phyloP scores from a whole-genome alignment of 2,888 invertebrate genomes.

The Drosophila diplacantha region DNA sequence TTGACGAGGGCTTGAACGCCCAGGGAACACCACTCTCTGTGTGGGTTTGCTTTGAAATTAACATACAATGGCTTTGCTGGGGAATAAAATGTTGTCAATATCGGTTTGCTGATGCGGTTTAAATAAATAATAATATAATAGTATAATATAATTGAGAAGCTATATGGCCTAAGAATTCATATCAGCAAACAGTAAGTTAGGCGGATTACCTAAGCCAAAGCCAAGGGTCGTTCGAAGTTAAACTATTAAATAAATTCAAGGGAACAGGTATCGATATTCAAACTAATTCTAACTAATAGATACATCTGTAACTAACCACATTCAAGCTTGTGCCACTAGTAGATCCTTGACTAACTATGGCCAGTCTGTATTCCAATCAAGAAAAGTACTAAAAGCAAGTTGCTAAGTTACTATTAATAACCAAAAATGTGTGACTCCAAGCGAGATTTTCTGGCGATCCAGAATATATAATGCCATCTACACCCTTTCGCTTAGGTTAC shows the following conservation, averaged over 20 bases:
- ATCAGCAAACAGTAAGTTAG: not conserved
- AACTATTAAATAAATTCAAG: not conserved
- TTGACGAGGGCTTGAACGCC: not conserved
- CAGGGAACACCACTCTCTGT: not conserved
- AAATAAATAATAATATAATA: not conserved
- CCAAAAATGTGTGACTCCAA: not conserved
- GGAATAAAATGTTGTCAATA: not conserved
- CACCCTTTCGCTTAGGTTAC: too few relatives aligned
- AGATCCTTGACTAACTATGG: too few relatives aligned
- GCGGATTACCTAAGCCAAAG: not conserved
- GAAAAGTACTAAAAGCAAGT: too few relatives aligned
- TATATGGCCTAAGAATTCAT: not conserved
- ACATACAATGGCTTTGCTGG: not conserved
- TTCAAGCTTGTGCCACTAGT: not conserved
- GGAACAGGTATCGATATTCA: not conserved
- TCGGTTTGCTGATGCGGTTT: not conserved
- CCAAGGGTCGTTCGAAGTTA: not conserved
- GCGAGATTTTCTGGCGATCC: not conserved
- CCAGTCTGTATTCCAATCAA: not conserved
- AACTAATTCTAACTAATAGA: not conserved
- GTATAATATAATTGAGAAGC: not conserved
- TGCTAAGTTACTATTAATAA: not conserved
- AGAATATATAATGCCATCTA: not conserved
- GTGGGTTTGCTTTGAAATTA: not conserved
- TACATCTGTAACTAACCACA: not conserved